Conservation (phyloP, 2,888 invertebrate species). For the Helicoverpa assulta region DNA sequence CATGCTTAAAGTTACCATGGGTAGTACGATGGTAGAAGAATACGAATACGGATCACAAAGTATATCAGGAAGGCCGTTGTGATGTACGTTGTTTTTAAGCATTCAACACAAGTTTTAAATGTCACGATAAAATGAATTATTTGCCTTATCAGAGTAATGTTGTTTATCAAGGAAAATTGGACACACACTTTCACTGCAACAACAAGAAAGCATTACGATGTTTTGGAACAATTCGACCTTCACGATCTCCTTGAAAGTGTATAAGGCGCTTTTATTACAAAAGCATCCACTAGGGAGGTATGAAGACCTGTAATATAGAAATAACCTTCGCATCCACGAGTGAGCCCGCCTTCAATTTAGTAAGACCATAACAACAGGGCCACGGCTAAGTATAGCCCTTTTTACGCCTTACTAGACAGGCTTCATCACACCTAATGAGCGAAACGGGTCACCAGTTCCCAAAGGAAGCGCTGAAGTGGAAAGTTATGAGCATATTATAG, state of each 20-base stretch:
- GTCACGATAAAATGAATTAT: no score
- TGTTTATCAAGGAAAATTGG: neutral
- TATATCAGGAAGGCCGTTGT: no score
- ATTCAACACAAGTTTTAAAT: no score
- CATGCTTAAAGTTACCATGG: no score
- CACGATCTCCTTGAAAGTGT: neutral
- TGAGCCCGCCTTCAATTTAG: constrained; percentile 24
- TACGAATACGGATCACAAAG: no score
- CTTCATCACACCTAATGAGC: constrained; percentile 60
- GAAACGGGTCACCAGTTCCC: constrained; percentile 64
- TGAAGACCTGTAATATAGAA: constrained; percentile 22
- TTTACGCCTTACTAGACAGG: constrained; percentile 42
- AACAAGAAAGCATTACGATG: neutral
- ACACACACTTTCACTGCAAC: neutral
- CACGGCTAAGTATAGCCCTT: constrained; percentile 31
- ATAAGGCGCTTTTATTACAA: constrained; percentile 22
- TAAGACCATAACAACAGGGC: constrained; percentile 6
- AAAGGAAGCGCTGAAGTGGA: constrained; percentile 59
- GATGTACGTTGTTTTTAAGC: no score
- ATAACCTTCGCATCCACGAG: constrained; percentile 32
- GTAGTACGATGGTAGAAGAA: neutral
- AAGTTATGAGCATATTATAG: constrained; percentile 39
- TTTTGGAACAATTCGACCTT: constrained; percentile 18
- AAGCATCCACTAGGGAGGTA: constrained; percentile 38
- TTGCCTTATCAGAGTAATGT: neutral